Evolutionary conservation across 2,797 vertebrate genomes (phyloP).

Genomic region (Trachurus trachurus): DNA sequence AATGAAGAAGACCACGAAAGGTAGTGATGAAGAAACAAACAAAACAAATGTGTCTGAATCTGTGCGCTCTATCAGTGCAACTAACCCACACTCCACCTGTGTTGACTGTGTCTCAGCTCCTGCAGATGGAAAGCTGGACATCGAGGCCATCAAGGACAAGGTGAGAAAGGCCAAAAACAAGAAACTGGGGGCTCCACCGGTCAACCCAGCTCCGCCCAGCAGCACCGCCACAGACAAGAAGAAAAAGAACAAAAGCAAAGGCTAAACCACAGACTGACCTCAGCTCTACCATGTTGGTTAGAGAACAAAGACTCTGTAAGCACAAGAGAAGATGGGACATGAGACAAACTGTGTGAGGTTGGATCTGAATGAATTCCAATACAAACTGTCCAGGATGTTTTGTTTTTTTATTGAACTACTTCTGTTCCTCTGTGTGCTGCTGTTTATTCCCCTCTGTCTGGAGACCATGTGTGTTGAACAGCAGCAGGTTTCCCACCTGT

Average conservation of each 20-base stretch:
- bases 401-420: background rate
- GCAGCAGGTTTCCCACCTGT: background rate
- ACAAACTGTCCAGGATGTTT: background rate
- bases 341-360: background rate
- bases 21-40: constrained; percentile 72
- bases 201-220: constrained; percentile 82
- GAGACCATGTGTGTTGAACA: constrained; percentile 1
- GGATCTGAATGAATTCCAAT: constrained; percentile 3
- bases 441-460: background rate
- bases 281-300: background rate
- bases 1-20: constrained; percentile 88
- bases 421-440: background rate
- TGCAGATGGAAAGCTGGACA: constrained; percentile 90
- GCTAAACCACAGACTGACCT: constrained; percentile 10
- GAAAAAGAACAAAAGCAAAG: constrained; percentile 84
- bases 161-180: constrained; percentile 95
- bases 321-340: background rate
- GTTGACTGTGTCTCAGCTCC: constrained; percentile 78
- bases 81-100: background rate
- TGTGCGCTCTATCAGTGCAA: background rate
- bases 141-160: constrained; percentile 94
- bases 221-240: constrained; percentile 82
- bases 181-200: constrained; percentile 93
- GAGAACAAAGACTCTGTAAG: constrained; percentile 20
- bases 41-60: background rate